Evolutionary conservation across 64 coral and sea anemone species (phyloP).

Genomic region (Montipora efflorescens): DNA sequence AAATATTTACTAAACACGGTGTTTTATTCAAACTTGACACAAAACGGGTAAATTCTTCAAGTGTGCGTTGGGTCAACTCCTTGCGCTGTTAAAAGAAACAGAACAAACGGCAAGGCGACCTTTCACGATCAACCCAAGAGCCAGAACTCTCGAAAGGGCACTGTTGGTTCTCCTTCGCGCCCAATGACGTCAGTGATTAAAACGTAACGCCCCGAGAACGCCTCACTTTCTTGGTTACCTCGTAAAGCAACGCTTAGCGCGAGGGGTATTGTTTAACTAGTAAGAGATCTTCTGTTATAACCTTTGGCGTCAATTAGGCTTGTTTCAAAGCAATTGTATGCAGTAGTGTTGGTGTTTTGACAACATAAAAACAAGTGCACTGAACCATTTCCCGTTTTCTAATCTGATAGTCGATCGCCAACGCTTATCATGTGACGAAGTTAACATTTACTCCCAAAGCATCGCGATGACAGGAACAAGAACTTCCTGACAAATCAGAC

Average conservation of each 20-base stretch:
- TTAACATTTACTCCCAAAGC: not conserved
- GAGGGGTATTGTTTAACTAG: not conserved
- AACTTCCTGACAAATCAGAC: constrained; percentile 17
- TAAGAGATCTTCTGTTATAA: not conserved
- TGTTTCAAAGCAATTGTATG: not conserved
- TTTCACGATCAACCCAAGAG: not conserved
- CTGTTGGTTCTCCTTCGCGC: constrained; percentile 22
- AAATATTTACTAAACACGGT: not conserved
- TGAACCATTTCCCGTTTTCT: not conserved
- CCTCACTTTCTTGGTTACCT: not conserved
- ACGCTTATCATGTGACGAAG: not conserved
- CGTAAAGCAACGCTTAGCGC: not conserved
- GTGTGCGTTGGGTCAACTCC: no score
- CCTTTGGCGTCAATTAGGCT: constrained; percentile 3
- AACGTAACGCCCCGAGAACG: constrained; percentile 10
- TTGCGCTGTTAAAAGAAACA: not conserved
- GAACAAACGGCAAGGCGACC: not conserved
- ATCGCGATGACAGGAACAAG: constrained; percentile 2
- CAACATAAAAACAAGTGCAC: not conserved
- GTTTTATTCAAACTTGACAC: not conserved
- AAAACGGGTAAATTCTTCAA: not conserved
- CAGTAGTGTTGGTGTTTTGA: not conserved
- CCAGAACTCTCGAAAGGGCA: not conserved
- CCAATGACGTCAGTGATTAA: constrained; percentile 2
- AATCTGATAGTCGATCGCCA: not conserved